Base-by-base conservation (phyloP, 2,113 vertebrate species). In the Aphelocoma coerulescens region DNA sequence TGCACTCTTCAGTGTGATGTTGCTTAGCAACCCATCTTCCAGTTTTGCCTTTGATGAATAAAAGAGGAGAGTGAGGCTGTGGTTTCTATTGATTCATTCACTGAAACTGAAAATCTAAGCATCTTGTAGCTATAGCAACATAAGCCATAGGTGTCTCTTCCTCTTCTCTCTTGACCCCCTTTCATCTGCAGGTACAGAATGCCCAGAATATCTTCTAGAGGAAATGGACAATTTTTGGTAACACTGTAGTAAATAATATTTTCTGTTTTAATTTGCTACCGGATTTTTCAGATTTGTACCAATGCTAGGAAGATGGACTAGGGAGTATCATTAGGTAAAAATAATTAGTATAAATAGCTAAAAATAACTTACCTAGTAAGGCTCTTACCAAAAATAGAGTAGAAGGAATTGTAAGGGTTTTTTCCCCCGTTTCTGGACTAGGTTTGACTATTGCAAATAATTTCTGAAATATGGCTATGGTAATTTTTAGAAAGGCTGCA, bases 1-100 rank as follows among this genome's bases (percentile, higher is more conserved):
- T 97, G 97, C 91, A 96, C 96, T 97, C 97, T 97, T 97, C 63
- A n/a, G 82, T 95, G 91, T 54, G 69, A 67, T 86, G 98, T 98
- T 98, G 98, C 98, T 87, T 98, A 98, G 98, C 97, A 98, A 98
- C 98, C 89, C 94, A 97, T 97, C 98, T 96, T 96, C 94, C 96
- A 92, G 74, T 95, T 97, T 88, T 88, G 73, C 92, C 96, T 98
- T 95, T 96, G 96, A 96, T 96, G 93, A 97, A 96, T 91, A 92
- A 95, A 91, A 91, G 75, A 87, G 75, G 85, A 95, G 95, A 96
- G 88, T 71, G 94, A 85, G 82, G 95, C 97, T 94, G 93, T 95
- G 96, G 95, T 95, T 98, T 97, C 94, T 97, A 74, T 96, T 95
- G 88, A 95, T 96, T 95, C 97, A 92, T 96, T 98, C 85, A 96